phyloP scores from a whole-genome alignment of 1,140 invertebrate species.

The Thereuonema tuberculata region DNA sequence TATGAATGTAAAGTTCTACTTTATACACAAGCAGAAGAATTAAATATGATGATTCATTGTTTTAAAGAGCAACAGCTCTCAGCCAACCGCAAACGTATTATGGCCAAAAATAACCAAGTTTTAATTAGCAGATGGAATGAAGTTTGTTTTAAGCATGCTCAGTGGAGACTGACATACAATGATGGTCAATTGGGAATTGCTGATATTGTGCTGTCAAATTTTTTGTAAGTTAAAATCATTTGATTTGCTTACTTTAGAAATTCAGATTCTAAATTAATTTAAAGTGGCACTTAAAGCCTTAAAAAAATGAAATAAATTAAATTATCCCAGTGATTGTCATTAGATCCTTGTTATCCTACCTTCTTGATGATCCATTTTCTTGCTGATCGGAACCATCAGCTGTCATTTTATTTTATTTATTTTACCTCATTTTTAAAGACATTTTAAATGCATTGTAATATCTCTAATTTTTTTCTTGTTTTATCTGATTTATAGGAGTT shows the following conservation, averaged over 20 bases:
- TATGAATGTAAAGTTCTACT: constrained; percentile 82
- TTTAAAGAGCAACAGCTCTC: constrained; percentile 69
- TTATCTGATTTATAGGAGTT: too few relatives aligned
- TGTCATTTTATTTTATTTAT: too few relatives aligned
- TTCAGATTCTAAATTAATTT: not conserved
- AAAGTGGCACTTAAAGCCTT: too few relatives aligned
- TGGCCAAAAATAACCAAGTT: constrained; percentile 26
- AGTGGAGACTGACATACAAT: constrained; percentile 91
- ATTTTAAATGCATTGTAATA: too few relatives aligned
- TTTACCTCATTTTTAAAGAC: too few relatives aligned
- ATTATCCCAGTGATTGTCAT: too few relatives aligned
- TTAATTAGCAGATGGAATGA: constrained; percentile 78
- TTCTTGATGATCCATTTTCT: not conserved
- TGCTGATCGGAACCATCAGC: too few relatives aligned
- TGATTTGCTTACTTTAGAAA: not conserved
- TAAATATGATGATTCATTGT: constrained; percentile 79
- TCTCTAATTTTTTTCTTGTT: too few relatives aligned
- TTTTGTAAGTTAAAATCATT: constrained; percentile 49
- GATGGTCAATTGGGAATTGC: constrained; percentile 95
- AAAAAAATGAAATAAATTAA: too few relatives aligned
- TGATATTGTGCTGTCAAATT: constrained; percentile 88
- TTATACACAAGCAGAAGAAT: constrained; percentile 70
- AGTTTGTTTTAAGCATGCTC: constrained; percentile 97
- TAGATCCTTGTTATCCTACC: too few relatives aligned
- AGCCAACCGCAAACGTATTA: constrained; percentile 41